A percentile compares a stretch with the other conserved stretches of the same genome.
Evolutionary conservation across 53 echinoderm and acorn worm genomes (phyloP).

Genomic region (Hippasteria phrygiana): DNA sequence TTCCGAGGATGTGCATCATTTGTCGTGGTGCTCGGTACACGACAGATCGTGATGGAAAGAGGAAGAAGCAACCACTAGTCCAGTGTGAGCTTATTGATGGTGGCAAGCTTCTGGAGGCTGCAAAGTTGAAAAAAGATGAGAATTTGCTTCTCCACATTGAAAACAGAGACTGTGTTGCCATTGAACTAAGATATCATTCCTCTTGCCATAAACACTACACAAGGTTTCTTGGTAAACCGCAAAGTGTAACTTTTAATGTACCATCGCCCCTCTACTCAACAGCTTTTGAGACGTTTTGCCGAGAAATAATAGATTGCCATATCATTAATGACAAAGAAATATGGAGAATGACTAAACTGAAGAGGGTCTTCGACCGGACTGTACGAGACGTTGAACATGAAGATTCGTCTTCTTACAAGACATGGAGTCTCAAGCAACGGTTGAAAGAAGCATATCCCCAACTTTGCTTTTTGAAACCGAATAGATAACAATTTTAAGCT

Average conservation of each 20-base stretch:
- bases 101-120: not conserved
- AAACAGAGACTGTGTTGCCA: slow-evolving; percentile 32
- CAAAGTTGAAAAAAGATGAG: slow-evolving; percentile 34
- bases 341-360: slow-evolving; percentile 46
- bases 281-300: slow-evolving; percentile 37
- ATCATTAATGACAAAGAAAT: slow-evolving; percentile 54
- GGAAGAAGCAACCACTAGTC: not conserved
- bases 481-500: too few species aligned
- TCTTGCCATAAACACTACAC: not conserved
- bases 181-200: slow-evolving; percentile 1
- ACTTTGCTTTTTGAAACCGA: slow-evolving; percentile 54
- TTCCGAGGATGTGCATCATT: not conserved
- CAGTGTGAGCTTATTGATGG: slow-evolving; percentile 11
- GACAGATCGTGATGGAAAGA: not conserved
- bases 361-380: not conserved
- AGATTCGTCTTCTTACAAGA: slow-evolving; percentile 58
- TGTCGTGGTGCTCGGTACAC: slow-evolving; percentile 4
- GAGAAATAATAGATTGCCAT: slow-evolving; percentile 25
- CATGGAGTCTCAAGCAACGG: slow-evolving; percentile 49
- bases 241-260: not conserved
- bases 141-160: slow-evolving; percentile 20
- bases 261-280: not conserved
- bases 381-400: slow-evolving; percentile 35
- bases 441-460: slow-evolving; percentile 60
- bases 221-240: not conserved